Conservation (phyloP, 2,113 vertebrate genomes). For the Xiphias gladius region DNA sequence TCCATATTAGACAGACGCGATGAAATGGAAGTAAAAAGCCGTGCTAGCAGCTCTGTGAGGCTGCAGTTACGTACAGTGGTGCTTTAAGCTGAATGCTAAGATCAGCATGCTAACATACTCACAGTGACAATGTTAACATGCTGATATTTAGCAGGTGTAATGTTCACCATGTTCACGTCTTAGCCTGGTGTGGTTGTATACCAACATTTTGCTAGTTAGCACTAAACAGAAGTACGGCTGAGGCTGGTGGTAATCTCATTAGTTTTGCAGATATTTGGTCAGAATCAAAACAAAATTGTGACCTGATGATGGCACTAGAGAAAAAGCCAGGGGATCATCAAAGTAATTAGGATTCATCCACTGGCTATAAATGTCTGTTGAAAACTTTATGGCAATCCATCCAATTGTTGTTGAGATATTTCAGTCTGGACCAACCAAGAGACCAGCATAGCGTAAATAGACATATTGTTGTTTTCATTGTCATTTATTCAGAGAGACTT, state of each 20-base stretch:
- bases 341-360: background rate
- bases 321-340: background rate
- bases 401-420: too few relatives aligned
- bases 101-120: too few relatives aligned
- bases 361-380: background rate
- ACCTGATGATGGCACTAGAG: background rate
- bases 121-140: background rate
- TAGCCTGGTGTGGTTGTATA: background rate
- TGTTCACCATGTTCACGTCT: background rate
- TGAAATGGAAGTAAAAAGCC: background rate
- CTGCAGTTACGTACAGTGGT: too few relatives aligned
- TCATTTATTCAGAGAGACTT: background rate
- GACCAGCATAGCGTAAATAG: background rate
- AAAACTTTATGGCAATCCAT: background rate
- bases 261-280: background rate
- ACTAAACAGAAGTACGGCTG: background rate
- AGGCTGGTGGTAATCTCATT: background rate
- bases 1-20: background rate
- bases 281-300: background rate
- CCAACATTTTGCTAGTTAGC: background rate
- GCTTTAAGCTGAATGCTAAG: background rate
- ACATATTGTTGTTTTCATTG: background rate
- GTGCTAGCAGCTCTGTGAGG: too few relatives aligned
- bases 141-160: background rate
- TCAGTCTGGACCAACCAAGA: background rate